These are phyloP conservation scores for Lepus americanus DNA, from an alignment of 2,113 vertebrate species.

Conservation along the genomic window DNA sequence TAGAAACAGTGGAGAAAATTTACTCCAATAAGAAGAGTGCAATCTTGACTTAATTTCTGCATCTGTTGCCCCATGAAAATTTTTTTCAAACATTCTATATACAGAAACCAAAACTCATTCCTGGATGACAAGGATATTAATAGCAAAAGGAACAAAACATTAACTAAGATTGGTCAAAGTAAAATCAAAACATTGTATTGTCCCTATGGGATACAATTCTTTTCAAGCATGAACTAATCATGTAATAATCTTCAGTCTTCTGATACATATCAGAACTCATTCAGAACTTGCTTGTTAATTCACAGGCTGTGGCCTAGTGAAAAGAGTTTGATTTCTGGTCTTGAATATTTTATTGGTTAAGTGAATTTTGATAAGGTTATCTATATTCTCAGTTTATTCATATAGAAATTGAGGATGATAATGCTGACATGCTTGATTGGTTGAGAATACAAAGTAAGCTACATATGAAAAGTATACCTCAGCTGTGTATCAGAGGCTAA, in stretches of 20 bases:
- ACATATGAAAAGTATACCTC: neutral
- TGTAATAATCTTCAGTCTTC: neutral
- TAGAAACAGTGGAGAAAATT: neutral
- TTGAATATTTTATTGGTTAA: neutral
- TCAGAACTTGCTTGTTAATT: neutral
- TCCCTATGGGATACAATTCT: neutral
- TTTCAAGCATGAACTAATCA: constrained; percentile 29
- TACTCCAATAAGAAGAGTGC: neutral
- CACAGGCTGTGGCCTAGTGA: neutral
- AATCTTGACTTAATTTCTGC: neutral
- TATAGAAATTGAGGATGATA: neutral
- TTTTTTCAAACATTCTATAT: neutral
- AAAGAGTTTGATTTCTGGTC: neutral
- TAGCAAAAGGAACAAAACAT: constrained; percentile 22
- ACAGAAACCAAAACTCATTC: neutral
- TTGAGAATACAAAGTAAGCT: neutral
- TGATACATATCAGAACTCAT: neutral
- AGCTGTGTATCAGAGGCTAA: neutral
- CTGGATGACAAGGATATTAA: neutral
- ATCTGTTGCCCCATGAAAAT: neutral
- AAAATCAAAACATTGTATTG: neutral
- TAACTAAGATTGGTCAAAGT: neutral
- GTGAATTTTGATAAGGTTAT: neutral
- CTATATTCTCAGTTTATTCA: neutral
- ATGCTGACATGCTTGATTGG: neutral